Evolutionary conservation across 2,797 vertebrate genomes (phyloP).

Genomic region (Danio choprae): DNA sequence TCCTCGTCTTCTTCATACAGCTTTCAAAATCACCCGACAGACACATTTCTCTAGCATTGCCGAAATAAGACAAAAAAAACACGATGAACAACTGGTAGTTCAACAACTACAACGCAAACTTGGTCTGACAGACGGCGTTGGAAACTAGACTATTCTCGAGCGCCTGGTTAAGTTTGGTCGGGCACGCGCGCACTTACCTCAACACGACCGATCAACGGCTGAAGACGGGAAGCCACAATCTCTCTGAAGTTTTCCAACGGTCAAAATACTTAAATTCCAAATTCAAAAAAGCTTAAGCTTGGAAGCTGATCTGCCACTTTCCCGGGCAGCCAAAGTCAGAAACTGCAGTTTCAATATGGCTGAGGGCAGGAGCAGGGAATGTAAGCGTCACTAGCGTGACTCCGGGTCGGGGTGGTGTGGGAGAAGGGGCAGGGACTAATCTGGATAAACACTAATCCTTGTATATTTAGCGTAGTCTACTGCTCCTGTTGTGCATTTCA

Average conservation of each 20-base stretch:
- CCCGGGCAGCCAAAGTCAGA: constrained; percentile 16
- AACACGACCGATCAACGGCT: constrained; percentile 5
- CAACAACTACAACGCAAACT: not conserved
- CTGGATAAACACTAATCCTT: constrained; percentile 4
- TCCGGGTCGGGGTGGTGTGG: constrained; percentile 19
- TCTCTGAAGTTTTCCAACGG: not conserved
- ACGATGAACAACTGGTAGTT: not conserved
- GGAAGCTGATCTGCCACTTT: constrained; percentile 4
- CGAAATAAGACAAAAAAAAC: not conserved
- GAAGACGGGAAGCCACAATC: constrained; percentile 4
- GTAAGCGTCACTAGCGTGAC: constrained; percentile 42
- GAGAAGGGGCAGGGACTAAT: constrained; percentile 38
- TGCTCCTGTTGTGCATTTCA: not conserved
- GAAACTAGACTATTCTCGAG: not conserved
- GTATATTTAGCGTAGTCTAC: not conserved
- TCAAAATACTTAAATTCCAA: not conserved
- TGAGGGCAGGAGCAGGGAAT: constrained; percentile 49
- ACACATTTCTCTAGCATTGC: not conserved
- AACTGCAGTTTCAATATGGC: constrained; percentile 56
- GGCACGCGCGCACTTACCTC: constrained; percentile 24
- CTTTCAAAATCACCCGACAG: not conserved
- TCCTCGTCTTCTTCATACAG: not conserved
- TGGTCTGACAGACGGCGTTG: constrained; percentile 5
- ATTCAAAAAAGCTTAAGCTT: not conserved
- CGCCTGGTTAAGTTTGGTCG: not conserved